Evolutionary conservation across 2,888 invertebrate species (phyloP), one percentile per base, ranked within the genome.

Genomic region (Euclidia mi): DNA sequence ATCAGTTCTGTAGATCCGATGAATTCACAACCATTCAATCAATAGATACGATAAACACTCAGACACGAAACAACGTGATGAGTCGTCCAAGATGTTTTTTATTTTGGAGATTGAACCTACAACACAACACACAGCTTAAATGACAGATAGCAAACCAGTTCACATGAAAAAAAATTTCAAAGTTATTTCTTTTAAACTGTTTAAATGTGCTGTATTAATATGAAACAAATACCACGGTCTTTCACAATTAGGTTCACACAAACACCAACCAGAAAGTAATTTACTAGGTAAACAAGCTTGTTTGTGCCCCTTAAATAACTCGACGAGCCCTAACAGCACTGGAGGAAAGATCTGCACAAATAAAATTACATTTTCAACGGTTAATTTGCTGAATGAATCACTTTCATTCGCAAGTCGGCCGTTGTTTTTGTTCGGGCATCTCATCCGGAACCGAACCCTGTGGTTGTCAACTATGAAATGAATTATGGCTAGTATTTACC

Each of bases 401-500:
- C 82, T 81, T 83, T 87, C 86, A 84, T 81, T 81, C 64, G 77
- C 87, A 88, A 85, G 79, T 77, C 76, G 72, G 67, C 68, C 70
- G 73, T 78, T 82, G 82, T 84, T 86, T 85, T 84, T 84, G 78
- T 64, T 67, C 55, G 44, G 59, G 57, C 50, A 71, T 66, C 51
- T 52, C 55, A 59, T 28, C 55, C 55, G 43, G 57, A 65, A 75
- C 68, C 66, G 57, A 74, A 71, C 71, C 69, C 71, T 71, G 72
- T 64, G 62, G 65, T 70, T 73, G 82, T 77, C 79, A 70, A 71
- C 72, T 76, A 69, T 58, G 80, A 43, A 43, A 90, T 92, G 88
- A 91, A 85, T 91, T 88, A 91, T 86, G 43, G 32, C 12, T 37
- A 79, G 82, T 91, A 90, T 92, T 92, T 91, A 92, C 91, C 84